Evolutionary conservation across 1,140 invertebrate species (phyloP).

Genomic region (Ceratina calcarata): DNA sequence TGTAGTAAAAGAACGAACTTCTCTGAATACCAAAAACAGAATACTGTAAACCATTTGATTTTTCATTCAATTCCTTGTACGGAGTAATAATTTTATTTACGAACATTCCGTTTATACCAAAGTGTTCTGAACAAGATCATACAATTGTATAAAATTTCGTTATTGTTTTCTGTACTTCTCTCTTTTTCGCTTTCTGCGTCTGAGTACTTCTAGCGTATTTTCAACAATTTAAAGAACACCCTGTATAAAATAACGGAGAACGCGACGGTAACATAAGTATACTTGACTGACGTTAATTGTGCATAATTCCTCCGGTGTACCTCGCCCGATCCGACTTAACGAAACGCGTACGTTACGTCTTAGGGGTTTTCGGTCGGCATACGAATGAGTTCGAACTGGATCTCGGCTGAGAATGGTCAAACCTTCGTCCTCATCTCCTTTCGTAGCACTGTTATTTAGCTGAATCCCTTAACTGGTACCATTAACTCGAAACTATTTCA

Average conservation of each 20-base stretch:
- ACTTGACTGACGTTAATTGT: constrained; percentile 74
- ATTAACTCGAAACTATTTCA: too few species aligned
- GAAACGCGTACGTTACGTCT: constrained; percentile 70
- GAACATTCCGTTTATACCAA: too few species aligned
- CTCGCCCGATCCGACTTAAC: constrained; percentile 63
- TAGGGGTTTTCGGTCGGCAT: constrained; percentile 66
- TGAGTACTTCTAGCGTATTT: too few species aligned
- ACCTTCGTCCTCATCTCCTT: neutral
- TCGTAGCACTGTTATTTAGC: neutral
- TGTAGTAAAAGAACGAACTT: too few species aligned
- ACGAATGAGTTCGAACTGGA: constrained; percentile 61
- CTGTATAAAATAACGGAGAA: constrained; percentile 62
- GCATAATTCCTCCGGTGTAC: constrained; percentile 67
- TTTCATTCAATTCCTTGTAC: too few species aligned
- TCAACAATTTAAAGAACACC: neutral
- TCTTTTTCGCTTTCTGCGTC: too few species aligned
- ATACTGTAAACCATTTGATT: too few species aligned
- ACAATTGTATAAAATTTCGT: too few species aligned
- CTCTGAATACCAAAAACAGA: too few species aligned
- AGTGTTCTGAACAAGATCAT: too few species aligned
- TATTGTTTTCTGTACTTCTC: too few species aligned
- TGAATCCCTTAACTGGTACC: neutral
- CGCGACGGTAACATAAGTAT: constrained; percentile 63
- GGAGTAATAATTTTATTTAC: too few species aligned
- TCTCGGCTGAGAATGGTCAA: constrained; percentile 3